Evolutionary conservation across 2,888 invertebrate genomes (phyloP).

Genomic region (Deilephila porcellus): DNA sequence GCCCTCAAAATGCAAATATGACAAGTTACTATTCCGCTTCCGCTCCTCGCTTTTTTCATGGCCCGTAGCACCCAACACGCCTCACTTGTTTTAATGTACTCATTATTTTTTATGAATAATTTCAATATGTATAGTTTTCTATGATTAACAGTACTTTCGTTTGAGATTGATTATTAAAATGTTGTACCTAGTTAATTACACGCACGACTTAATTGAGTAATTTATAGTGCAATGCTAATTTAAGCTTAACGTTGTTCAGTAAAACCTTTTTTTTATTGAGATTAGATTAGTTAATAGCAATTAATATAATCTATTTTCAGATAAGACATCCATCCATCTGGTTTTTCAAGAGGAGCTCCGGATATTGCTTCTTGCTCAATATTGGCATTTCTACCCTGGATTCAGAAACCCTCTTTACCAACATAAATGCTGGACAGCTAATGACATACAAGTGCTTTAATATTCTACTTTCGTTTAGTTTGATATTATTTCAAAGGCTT

Average conservation of each 20-base stretch:
- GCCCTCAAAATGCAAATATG: not conserved
- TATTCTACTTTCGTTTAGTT: too few relatives aligned
- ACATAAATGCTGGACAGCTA: too few relatives aligned
- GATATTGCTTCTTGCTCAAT: too few relatives aligned
- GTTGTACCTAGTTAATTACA: conserved; percentile 74
- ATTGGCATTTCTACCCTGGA: too few relatives aligned
- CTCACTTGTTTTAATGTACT: conserved; percentile 72
- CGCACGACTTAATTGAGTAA: conserved; percentile 74
- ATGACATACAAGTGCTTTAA: too few relatives aligned
- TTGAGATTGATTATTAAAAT: conserved; percentile 79
- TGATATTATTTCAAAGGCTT: too few relatives aligned
- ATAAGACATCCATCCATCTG: too few relatives aligned
- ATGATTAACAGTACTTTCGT: conserved; percentile 78
- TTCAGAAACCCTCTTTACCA: too few relatives aligned
- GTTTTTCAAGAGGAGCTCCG: too few relatives aligned
- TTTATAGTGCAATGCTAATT: conserved; percentile 49
- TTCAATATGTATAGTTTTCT: conserved; percentile 60
- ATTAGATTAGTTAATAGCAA: not conserved
- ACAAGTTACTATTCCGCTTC: not conserved
- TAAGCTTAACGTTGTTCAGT: not conserved
- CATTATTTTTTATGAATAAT: conserved; percentile 75
- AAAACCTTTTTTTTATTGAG: not conserved
- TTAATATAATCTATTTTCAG: too few relatives aligned
- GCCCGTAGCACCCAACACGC: conserved; percentile 63
- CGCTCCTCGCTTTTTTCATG: conserved; percentile 45